Evolutionary conservation across 2,888 invertebrate genomes (phyloP).

Genomic region (Neoascia interrupta): DNA sequence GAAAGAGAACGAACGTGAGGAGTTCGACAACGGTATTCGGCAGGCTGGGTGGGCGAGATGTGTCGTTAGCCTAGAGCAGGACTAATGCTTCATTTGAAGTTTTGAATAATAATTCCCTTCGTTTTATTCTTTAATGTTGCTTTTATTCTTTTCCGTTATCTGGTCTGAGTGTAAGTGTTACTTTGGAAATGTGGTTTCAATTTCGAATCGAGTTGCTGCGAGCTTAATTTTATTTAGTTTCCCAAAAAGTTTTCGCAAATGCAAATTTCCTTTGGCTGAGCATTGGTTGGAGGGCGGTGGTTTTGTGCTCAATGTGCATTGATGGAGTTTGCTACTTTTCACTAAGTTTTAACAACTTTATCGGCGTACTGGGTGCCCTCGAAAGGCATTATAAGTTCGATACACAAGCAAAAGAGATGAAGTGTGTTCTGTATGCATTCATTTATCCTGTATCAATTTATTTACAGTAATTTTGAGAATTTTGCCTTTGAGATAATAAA

Average conservation of each 20-base stretch:
- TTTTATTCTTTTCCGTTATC: conserved; percentile 19
- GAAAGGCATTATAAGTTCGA: no score
- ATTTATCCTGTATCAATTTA: no score
- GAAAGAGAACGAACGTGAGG: conserved; percentile 5
- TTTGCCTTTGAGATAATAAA: no score
- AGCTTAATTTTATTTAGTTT: conserved; percentile 44
- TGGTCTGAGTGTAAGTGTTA: conserved; percentile 31
- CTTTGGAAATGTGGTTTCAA: conserved; percentile 53
- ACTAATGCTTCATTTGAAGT: conserved; percentile 62
- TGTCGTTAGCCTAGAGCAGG: conserved; percentile 32
- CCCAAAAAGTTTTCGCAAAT: conserved; percentile 23
- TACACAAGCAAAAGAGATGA: no score
- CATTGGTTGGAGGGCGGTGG: not conserved
- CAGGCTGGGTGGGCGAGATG: conserved; percentile 24
- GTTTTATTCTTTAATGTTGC: conserved; percentile 17
- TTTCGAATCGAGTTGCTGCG: conserved; percentile 50
- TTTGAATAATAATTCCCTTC: conserved; percentile 59
- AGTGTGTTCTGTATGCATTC: no score
- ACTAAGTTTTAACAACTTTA: conserved; percentile 23
- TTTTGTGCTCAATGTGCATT: conserved; percentile 13
- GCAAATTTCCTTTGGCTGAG: conserved; percentile 11
- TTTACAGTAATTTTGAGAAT: no score
- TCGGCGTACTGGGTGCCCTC: not conserved
- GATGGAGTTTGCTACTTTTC: conserved; percentile 18
- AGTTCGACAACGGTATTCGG: conserved; percentile 35